phyloP scores from a whole-genome alignment of 2,113 vertebrate species.

The Ailuropoda melanoleuca region DNA sequence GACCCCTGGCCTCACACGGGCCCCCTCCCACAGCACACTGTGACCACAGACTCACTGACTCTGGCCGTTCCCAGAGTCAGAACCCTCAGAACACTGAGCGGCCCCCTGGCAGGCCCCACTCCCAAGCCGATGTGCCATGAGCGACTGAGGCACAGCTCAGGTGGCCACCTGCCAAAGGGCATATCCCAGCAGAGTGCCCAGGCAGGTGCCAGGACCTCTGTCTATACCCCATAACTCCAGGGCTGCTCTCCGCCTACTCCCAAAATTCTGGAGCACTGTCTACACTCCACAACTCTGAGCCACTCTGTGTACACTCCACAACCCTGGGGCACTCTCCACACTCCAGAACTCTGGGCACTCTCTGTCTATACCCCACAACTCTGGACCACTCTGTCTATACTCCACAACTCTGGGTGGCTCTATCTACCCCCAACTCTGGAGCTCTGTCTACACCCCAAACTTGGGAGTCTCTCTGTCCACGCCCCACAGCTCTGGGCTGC shows the following conservation, averaged over 20 bases:
- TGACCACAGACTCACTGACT: accelerated
- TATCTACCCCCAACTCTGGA: too few relatives aligned
- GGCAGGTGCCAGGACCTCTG: too few relatives aligned
- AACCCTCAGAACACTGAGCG: not conserved
- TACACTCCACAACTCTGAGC: not conserved
- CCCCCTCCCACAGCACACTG: not conserved
- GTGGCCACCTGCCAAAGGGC: not conserved
- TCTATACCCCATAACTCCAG: not conserved
- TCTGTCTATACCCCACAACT: not conserved
- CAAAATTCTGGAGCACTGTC: not conserved
- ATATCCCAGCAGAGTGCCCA: not conserved
- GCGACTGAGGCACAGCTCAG: not conserved
- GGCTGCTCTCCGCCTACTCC: too few relatives aligned
- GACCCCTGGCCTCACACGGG: not conserved
- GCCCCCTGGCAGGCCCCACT: not conserved
- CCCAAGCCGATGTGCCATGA: accelerated
- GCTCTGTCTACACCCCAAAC: not conserved
- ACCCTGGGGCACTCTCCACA: not conserved
- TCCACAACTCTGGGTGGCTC: not conserved
- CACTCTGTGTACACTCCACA: not conserved
- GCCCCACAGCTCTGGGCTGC: not conserved
- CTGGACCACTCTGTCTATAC: not conserved
- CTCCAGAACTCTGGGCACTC: too few relatives aligned
- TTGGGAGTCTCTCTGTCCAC: not conserved
- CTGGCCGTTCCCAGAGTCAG: accelerated